Percentiles rank a stretch among this genome's conserved stretches.
These are phyloP conservation scores for Agelas oroides DNA, from an alignment of 37 sponge, comb jelly and placozoan species.

Conservation along the genomic window DNA sequence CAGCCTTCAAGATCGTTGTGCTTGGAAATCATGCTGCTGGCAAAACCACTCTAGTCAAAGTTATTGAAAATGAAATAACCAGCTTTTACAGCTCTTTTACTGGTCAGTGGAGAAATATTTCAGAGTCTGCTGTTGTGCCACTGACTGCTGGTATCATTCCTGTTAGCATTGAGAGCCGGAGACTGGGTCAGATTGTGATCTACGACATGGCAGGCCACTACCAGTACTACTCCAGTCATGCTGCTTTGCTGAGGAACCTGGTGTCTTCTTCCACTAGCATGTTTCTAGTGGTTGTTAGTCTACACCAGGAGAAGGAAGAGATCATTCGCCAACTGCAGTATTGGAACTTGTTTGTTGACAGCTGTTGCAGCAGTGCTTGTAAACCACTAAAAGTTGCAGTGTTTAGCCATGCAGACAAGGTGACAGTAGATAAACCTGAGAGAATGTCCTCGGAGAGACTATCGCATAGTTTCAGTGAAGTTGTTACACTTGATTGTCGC, in stretches of 20 bases:
- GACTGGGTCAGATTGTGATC: neutral
- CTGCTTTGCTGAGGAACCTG: conserved; percentile 1
- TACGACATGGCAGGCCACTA: conserved; percentile 14
- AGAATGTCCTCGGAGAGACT: neutral
- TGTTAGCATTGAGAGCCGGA: no score
- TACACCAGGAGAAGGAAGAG: neutral
- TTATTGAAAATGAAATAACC: neutral
- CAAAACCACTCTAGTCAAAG: neutral
- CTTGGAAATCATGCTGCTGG: neutral
- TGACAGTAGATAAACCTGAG: neutral
- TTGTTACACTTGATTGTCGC: neutral
- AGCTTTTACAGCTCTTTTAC: no score
- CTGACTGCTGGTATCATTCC: conserved; percentile 15
- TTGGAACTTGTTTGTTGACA: conserved; percentile 5
- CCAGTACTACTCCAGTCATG: conserved; percentile 16
- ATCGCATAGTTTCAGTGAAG: neutral
- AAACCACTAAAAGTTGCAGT: neutral
- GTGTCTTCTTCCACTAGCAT: neutral
- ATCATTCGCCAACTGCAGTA: neutral
- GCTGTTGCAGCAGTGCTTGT: neutral
- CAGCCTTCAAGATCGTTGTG: neutral
- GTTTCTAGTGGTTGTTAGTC: neutral
- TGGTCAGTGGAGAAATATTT: neutral
- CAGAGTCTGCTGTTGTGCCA: neutral
- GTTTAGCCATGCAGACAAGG: conserved; percentile 1